phyloP scores from a whole-genome alignment of 2,113 vertebrate species.

The Sebastes fasciatus region DNA sequence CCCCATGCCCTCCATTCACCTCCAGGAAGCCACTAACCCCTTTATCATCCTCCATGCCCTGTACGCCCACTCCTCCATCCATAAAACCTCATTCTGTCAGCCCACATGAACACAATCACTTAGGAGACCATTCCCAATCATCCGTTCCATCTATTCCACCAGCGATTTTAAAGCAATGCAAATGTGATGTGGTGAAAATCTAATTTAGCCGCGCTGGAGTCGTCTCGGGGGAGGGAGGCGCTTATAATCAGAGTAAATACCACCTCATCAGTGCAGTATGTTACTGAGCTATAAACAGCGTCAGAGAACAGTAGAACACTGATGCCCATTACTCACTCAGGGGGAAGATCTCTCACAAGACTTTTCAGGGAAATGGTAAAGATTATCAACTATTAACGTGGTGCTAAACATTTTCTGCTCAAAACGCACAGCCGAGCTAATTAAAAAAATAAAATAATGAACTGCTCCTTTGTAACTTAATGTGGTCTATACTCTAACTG shows the following conservation, averaged over 20 bases:
- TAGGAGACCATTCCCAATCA: neutral
- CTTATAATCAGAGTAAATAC: constrained; percentile 18
- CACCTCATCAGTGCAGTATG: constrained; percentile 18
- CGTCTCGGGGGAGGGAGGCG: neutral
- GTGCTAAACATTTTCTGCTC: neutral
- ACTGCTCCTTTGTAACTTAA: too few species aligned
- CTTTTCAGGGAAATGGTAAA: neutral
- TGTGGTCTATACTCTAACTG: too few species aligned
- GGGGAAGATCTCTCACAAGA: neutral
- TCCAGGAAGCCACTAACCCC: constrained; percentile 9
- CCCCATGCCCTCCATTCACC: constrained; percentile 2
- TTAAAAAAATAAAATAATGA: too few species aligned
- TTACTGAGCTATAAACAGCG: constrained; percentile 14
- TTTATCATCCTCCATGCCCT: constrained; percentile 3
- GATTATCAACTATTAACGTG: neutral
- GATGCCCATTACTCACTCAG: neutral
- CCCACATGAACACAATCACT: constrained; percentile 18
- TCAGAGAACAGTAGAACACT: neutral
- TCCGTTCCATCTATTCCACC: constrained; percentile 13
- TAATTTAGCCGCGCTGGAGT: neutral
- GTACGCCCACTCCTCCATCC: constrained; percentile 18
- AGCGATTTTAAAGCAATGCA: constrained; percentile 19
- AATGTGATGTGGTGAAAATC: constrained; percentile 18
- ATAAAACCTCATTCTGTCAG: constrained; percentile 48
- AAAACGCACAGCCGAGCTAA: neutral